Percentiles rank a stretch among this genome's conserved stretches.
Evolutionary conservation across 2,888 invertebrate genomes (phyloP).

Genomic region (Spatulosminthurus flaviceps): DNA sequence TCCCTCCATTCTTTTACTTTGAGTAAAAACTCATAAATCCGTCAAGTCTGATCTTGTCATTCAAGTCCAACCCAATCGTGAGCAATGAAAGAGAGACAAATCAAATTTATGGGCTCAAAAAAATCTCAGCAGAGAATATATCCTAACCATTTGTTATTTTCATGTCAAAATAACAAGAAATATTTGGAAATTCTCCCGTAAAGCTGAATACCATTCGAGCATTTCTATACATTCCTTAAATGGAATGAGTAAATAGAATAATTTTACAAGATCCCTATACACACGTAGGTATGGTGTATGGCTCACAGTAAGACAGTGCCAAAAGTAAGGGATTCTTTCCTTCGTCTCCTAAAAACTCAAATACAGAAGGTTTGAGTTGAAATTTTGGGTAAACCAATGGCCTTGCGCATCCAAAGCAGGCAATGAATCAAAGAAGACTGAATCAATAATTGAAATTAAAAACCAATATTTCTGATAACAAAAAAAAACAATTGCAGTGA

Average conservation of each 20-base stretch:
- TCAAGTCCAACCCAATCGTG: conserved; percentile 23
- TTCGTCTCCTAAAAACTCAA: too few relatives aligned
- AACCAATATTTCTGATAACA: not conserved
- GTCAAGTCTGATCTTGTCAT: conserved; percentile 38
- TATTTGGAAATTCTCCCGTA: not conserved
- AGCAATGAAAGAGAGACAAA: conserved; percentile 21
- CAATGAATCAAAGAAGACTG: not conserved
- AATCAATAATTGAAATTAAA: conserved; percentile 14
- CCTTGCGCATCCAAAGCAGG: not conserved
- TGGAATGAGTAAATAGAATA: too few relatives aligned
- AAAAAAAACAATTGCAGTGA: not conserved
- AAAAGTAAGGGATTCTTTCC: too few relatives aligned
- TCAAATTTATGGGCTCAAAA: not conserved
- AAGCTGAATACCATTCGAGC: too few relatives aligned
- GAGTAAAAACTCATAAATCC: conserved; percentile 20
- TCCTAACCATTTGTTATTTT: not conserved
- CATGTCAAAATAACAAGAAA: not conserved
- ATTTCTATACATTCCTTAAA: too few relatives aligned
- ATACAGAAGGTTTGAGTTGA: not conserved
- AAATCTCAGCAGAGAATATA: not conserved
- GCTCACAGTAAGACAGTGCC: too few relatives aligned
- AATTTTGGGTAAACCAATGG: not conserved
- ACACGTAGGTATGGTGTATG: too few relatives aligned
- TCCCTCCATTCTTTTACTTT: not conserved
- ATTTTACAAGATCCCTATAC: too few relatives aligned